These are phyloP conservation scores for Halictus quadricinctus DNA, from an alignment of 2,888 invertebrate genomes.

Conservation along the genomic window DNA sequence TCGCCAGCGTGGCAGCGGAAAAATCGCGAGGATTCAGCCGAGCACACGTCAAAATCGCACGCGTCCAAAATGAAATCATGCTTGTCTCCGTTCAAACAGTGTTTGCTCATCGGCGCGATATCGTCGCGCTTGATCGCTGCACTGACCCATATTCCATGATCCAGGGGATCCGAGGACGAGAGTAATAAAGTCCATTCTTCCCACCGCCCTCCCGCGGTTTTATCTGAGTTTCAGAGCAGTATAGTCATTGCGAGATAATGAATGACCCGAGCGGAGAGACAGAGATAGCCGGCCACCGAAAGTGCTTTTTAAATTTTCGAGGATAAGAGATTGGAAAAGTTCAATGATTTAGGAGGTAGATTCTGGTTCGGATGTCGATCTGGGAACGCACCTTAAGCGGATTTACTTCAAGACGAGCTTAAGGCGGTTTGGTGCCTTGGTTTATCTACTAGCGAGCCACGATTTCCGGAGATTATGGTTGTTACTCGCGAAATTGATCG, in stretches of 20 bases:
- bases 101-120: neutral
- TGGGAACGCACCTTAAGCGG: neutral
- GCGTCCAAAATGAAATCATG: constrained; percentile 7
- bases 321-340: neutral
- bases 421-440: neutral
- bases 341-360: neutral
- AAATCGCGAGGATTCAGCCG: neutral
- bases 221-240: neutral
- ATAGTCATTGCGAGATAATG: constrained; percentile 3
- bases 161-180: neutral
- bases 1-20: constrained; percentile 7
- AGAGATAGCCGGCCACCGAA: neutral
- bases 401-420: neutral
- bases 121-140: neutral
- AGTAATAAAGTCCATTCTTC: constrained; percentile 1
- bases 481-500: neutral
- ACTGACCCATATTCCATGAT: constrained; percentile 9
- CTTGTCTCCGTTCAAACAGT: constrained; percentile 5
- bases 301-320: neutral
- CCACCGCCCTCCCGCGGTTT: neutral
- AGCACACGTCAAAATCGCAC: neutral
- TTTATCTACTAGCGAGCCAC: neutral
- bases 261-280: neutral
- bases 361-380: neutral
- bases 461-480: neutral